Evolutionary conservation across 1,140 invertebrate species (phyloP), one percentile per base, ranked within the genome.

Genomic region (Scaptodrosophila lebanonensis): DNA sequence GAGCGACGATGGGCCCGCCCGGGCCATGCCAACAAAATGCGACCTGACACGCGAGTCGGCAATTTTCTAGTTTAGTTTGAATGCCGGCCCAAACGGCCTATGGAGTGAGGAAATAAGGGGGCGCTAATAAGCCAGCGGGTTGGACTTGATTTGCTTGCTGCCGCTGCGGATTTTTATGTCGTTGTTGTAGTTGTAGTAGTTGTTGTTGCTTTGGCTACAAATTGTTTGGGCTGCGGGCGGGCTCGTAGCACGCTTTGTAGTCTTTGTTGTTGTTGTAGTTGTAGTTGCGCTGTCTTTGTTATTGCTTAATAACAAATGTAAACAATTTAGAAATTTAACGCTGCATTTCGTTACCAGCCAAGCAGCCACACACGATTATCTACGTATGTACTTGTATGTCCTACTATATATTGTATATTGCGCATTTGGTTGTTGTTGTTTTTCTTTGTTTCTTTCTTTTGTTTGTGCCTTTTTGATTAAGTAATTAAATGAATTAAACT

Each of bases 321-420:
- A 79, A 79, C 73, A 82, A 82, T 79, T 79, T 79, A 73, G 59
- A 82, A 82, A 79, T 79, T 79, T 82, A 82, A 73, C 75, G 75
- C 73, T 79, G 75, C 57, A 77, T 77, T 77, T 77, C 44, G 47
- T 51, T 63, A 42, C 42, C 64, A 4, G 22, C 8, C 8, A 8
- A 25, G 22, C 8, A 25, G 8, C 8, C 3, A n/a, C n/a, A n/a
- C n/a, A n/a, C n/a, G n/a, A n/a, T n/a, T n/a, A n/a, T n/a, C n/a
- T n/a, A n/a, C n/a, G n/a, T n/a, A n/a, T n/a, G n/a, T n/a, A n/a
- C n/a, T n/a, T n/a, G n/a, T n/a, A n/a, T n/a, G n/a, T n/a, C n/a
- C n/a, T n/a, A n/a, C n/a, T n/a, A n/a, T n/a, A n/a, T n/a, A 56
- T 39, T 51, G 40, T 51, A 32, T 30, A 39, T 1, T 25, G 9